Base-by-base conservation (phyloP, 2,113 vertebrate genomes). In the Parotia lawesii region DNA sequence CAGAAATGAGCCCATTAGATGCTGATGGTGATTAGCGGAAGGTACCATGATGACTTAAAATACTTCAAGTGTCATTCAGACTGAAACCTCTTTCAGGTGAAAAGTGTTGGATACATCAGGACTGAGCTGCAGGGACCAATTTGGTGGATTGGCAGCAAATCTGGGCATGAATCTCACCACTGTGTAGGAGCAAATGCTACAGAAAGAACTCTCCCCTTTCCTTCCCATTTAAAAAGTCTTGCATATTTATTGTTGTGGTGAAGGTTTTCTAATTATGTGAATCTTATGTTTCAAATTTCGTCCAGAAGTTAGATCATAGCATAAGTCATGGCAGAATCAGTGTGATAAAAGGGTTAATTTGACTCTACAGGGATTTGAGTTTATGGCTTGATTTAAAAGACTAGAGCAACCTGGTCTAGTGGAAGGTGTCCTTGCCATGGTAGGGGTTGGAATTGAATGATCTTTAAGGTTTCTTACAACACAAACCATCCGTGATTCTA, bases 1-100 rank as follows among this genome's bases (percentile, higher is more conserved):
- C 61, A 95, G 64, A 93, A 92, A 85, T 78, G 9, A 90, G 83
- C 47, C 91, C 85, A 77, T 84, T 86, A 80, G 38, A 56, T 91
- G 75, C 61, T 84, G 69, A 58, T 40, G 60, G 67, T 91, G 67
- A 90, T 95, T 90, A 82, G 65, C 58, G 48, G 47, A 92, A 94
- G 58, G 74, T 31, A 87, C 45, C 13, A 9, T 44, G 74, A 90
- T 77, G 61, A 82, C 45, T 89, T 61, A 75, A 89, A 81, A 42
- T 17, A 70, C 77, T 87, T 89, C 42, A 79, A 73, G 64, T 73
- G 50, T 66, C 83, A 82, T 94, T 94, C 35, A 83, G 56, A 60
- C 31, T 61, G 78, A 91, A 92, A 73, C 1, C 29, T 60, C 58
- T 85, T 70, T 40, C 70, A 62, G 64, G 62, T 54, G 70, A 65